phyloP scores from a whole-genome alignment of 2,113 vertebrate genomes.

The Alligator sinensis region DNA sequence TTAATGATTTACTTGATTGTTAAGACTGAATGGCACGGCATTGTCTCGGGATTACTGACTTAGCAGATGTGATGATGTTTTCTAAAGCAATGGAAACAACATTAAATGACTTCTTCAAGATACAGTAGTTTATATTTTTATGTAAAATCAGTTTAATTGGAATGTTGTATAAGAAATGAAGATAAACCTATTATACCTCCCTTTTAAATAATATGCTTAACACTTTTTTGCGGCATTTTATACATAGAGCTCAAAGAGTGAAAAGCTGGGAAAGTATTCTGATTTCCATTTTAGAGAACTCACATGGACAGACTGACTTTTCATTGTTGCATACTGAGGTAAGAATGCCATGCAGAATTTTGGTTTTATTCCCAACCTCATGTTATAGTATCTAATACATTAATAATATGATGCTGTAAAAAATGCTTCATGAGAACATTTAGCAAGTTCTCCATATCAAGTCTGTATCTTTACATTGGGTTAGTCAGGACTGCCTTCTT shows the following conservation, averaged over 20 bases:
- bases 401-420: not conserved
- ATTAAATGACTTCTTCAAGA: not conserved
- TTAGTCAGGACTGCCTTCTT: not conserved
- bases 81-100: conserved; percentile 17
- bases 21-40: conserved; percentile 18
- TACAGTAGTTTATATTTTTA: not conserved
- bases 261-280: not conserved
- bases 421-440: not conserved
- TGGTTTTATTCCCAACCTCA: not conserved
- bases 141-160: conserved; percentile 44
- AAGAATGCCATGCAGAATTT: not conserved
- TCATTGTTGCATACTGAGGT: not conserved
- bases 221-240: not conserved
- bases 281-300: not conserved
- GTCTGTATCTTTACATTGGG: not conserved
- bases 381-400: not conserved
- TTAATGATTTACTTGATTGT: conserved; percentile 40
- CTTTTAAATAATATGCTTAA: not conserved
- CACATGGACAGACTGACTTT: not conserved
- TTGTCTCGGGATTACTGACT: conserved; percentile 11
- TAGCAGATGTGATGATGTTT: conserved; percentile 28
- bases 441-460: not conserved
- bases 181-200: not conserved
- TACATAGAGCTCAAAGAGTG: not conserved
- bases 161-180: not conserved